phyloP scores from a whole-genome alignment of 1,140 invertebrate genomes.

The Paraescarpia echinospica region DNA sequence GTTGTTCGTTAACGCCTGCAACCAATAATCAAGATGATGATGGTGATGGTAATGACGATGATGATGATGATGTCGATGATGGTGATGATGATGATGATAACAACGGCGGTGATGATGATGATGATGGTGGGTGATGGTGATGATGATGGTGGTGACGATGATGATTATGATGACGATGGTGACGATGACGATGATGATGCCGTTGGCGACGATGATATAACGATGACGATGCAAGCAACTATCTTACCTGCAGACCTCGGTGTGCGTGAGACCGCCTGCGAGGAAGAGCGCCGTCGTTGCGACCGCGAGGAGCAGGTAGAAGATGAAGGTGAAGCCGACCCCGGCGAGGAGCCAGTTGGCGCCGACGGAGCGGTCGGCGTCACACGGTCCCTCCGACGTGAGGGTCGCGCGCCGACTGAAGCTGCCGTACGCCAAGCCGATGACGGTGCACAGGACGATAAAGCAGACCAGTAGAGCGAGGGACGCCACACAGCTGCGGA shows the following conservation, averaged over 20 bases:
- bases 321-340: constrained; percentile 22
- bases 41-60: no score
- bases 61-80: no score
- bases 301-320: constrained; percentile 18
- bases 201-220: no score
- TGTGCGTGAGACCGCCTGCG: constrained; percentile 13
- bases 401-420: not conserved
- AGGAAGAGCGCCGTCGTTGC: constrained; percentile 17
- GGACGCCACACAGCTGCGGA: not conserved
- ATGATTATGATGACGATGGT: no score
- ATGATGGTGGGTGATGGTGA: no score
- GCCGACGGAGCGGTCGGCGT: not conserved
- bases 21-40: no score
- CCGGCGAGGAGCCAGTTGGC: constrained; percentile 22
- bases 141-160: no score
- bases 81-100: no score
- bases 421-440: not conserved
- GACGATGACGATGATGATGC: no score
- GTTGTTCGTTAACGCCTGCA: no score
- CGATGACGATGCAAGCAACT: no score
- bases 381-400: not conserved
- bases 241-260: constrained; percentile 18
- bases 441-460: not conserved
- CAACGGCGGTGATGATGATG: no score
- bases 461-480: not conserved